Conservation (phyloP, 1,140 invertebrate genomes). For the Drosophila subpulchrella region DNA sequence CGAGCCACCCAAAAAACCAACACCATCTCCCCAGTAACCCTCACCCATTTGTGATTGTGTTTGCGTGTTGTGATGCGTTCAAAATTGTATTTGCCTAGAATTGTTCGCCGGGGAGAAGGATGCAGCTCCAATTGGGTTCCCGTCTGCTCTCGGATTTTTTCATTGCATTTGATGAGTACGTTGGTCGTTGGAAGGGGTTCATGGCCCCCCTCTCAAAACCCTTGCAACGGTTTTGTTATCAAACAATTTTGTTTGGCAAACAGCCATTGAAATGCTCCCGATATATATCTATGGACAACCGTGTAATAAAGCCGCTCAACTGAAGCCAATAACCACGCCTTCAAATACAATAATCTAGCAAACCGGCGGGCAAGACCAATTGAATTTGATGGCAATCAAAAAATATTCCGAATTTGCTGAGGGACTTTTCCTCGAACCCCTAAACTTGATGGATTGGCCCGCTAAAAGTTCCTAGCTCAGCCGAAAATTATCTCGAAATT, state of each 20-base stretch:
- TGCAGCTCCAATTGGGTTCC: slow-evolving; percentile 63
- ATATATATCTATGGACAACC: slow-evolving; percentile 15
- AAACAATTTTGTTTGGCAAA: slow-evolving; percentile 66
- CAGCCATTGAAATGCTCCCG: slow-evolving; percentile 32
- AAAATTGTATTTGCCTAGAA: slow-evolving; percentile 80
- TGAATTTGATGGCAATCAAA: slow-evolving; percentile 47
- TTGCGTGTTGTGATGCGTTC: slow-evolving; percentile 81
- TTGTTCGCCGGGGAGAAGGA: slow-evolving; percentile 49
- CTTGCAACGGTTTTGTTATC: slow-evolving; percentile 56
- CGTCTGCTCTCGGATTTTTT: slow-evolving; percentile 56
- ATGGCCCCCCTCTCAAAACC: slow-evolving; percentile 4
- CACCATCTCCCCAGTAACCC: background rate
- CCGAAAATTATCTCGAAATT: slow-evolving; percentile 25
- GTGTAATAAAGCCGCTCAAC: slow-evolving; percentile 62
- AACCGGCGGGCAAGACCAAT: slow-evolving; percentile 26
- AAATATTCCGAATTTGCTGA: slow-evolving; percentile 20
- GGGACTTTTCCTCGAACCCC: background rate
- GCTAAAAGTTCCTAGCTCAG: slow-evolving; percentile 10
- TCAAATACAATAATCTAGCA: slow-evolving; percentile 44
- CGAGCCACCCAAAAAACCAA: background rate
- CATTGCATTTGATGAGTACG: slow-evolving; percentile 74
- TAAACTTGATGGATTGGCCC: slow-evolving; percentile 19
- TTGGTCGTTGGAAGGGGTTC: slow-evolving; percentile 5
- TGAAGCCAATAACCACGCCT: slow-evolving; percentile 45
- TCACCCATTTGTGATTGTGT: slow-evolving; percentile 69